phyloP scores from a whole-genome alignment of 2,888 invertebrate genomes.

The Masnerella sp. region DNA sequence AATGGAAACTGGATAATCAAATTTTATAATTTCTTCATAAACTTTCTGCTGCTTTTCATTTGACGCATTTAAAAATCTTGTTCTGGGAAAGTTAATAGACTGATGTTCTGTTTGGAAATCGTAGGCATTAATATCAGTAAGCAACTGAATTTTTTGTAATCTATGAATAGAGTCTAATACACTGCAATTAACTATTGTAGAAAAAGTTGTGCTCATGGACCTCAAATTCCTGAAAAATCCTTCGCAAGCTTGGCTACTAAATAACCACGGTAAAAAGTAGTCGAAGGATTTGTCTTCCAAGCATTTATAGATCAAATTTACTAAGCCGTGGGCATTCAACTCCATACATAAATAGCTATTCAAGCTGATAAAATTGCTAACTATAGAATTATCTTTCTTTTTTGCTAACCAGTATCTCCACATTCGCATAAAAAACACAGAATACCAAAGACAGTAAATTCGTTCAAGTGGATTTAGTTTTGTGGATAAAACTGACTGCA shows the following conservation, averaged over 20 bases:
- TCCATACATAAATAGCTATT: constrained; percentile 30
- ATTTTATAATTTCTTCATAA: too few relatives aligned
- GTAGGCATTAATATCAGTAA: constrained; percentile 37
- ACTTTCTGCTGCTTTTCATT: too few relatives aligned
- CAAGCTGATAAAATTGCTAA: constrained; percentile 60
- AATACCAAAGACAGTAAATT: constrained; percentile 60
- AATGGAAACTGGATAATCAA: too few relatives aligned
- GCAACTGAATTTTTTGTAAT: constrained; percentile 42
- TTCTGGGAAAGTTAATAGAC: not conserved
- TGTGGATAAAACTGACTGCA: constrained; percentile 47
- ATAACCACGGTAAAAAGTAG: constrained; percentile 6
- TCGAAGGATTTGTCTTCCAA: constrained; percentile 6
- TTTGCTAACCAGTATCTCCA: constrained; percentile 62
- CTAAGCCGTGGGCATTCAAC: constrained; percentile 20
- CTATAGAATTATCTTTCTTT: constrained; percentile 51
- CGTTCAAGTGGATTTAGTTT: constrained; percentile 42
- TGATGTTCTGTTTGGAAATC: constrained; percentile 27
- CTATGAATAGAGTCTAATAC: constrained; percentile 48
- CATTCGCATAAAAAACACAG: constrained; percentile 53
- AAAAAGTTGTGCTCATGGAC: constrained; percentile 38
- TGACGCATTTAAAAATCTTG: constrained; percentile 10
- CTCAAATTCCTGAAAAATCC: constrained; percentile 49
- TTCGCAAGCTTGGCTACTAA: constrained; percentile 43
- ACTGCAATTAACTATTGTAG: constrained; percentile 51
- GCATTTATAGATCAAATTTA: constrained; percentile 16